Evolutionary conservation across 2,113 vertebrate genomes (phyloP).

Genomic region (Cheilinus undulatus): DNA sequence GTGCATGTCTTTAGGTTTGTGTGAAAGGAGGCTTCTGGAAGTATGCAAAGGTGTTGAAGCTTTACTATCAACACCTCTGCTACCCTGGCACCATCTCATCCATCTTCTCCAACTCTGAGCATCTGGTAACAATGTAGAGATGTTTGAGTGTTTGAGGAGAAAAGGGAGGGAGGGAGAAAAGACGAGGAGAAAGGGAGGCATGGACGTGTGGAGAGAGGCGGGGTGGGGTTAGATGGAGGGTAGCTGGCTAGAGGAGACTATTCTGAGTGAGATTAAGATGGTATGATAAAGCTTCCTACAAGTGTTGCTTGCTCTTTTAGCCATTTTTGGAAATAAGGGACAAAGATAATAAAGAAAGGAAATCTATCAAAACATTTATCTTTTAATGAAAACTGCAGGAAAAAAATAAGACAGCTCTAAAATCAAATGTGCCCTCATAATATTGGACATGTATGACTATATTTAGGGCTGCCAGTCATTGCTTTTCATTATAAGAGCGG

Average conservation of each 20-base stretch:
- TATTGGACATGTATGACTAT: slow-evolving; percentile 24
- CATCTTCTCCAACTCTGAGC: slow-evolving; percentile 56
- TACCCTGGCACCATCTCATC: slow-evolving; percentile 51
- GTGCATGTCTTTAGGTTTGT: background rate
- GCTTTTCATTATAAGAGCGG: slow-evolving; percentile 38
- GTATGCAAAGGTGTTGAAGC: slow-evolving; percentile 40
- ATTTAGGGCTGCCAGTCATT: slow-evolving; percentile 28
- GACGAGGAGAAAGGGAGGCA: slow-evolving; percentile 32
- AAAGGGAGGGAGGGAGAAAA: slow-evolving; percentile 1
- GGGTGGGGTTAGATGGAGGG: slow-evolving; percentile 22
- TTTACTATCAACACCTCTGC: slow-evolving; percentile 51
- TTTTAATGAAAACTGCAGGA: background rate
- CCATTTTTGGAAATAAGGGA: slow-evolving; percentile 2
- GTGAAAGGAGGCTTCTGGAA: slow-evolving; percentile 39
- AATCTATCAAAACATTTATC: background rate
- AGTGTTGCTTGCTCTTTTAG: background rate
- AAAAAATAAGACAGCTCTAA: background rate
- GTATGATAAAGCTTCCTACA: slow-evolving; percentile 1
- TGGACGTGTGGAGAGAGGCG: slow-evolving; percentile 21
- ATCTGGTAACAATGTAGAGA: slow-evolving; percentile 56
- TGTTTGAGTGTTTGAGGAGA: slow-evolving; percentile 1
- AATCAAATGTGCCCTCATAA: slow-evolving; percentile 34
- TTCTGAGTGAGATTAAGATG: slow-evolving; percentile 16
- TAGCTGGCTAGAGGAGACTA: slow-evolving; percentile 10
- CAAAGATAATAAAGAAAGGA: background rate